Conservation (phyloP, 2,888 invertebrate species). For the Globia sparganii region DNA sequence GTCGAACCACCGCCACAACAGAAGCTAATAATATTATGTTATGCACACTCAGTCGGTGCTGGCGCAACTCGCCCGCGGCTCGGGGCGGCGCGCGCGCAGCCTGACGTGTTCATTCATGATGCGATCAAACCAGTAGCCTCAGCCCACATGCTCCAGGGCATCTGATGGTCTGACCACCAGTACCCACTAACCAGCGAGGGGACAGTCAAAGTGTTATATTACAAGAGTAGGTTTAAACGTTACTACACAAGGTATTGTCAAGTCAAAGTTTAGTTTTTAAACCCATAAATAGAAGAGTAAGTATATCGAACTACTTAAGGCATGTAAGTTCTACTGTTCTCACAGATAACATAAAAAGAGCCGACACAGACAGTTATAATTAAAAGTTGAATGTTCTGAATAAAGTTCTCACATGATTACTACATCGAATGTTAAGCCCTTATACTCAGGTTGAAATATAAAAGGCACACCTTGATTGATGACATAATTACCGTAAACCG, state of each 20-base stretch:
- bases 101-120: conserved; percentile 5
- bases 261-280: not conserved
- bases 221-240: not conserved
- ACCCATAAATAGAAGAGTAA: not conserved
- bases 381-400: not conserved
- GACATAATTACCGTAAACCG: conserved; percentile 22
- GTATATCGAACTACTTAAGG: too few relatives aligned
- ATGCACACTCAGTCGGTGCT: too few relatives aligned
- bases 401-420: not conserved
- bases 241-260: not conserved
- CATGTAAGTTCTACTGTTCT: not conserved
- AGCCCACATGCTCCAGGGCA: conserved; percentile 27
- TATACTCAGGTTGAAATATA: not conserved
- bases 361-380: not conserved
- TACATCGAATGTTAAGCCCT: not conserved
- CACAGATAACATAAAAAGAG: not conserved
- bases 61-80: conserved; percentile 14
- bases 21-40: conserved; percentile 1
- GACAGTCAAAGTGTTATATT: not conserved
- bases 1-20: not conserved
- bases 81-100: conserved; percentile 8
- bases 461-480: conserved; percentile 12
- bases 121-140: conserved; percentile 21
- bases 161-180: not conserved
- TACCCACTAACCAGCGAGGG: not conserved